Percentiles rank a stretch among this genome's conserved stretches.
These are phyloP conservation scores for Nyleta sp. DNA, from an alignment of 2,888 invertebrate species.

Conservation along the genomic window DNA sequence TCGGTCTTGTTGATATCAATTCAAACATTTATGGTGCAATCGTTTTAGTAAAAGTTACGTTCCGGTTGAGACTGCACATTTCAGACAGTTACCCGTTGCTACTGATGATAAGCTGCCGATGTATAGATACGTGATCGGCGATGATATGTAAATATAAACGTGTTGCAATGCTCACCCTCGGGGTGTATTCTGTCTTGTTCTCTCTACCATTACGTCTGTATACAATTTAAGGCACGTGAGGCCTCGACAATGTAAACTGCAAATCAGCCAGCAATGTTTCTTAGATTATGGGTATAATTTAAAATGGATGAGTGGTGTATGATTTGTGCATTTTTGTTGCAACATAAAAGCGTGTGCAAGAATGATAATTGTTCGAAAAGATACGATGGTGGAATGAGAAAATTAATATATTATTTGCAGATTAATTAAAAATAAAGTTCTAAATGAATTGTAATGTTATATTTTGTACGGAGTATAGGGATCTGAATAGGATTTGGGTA, in stretches of 20 bases:
- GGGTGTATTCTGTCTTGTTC: constrained; percentile 4
- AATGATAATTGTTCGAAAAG: too few species aligned
- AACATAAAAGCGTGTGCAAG: too few species aligned
- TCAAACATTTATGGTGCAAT: too few species aligned
- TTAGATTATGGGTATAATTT: not conserved
- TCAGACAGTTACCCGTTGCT: not conserved
- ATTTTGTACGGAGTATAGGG: too few species aligned
- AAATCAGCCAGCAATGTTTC: constrained; percentile 4
- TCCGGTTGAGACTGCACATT: not conserved
- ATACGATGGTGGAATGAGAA: too few species aligned
- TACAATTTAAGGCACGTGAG: not conserved
- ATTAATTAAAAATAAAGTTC: too few species aligned
- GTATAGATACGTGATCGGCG: constrained; percentile 1
- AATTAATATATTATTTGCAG: too few species aligned
- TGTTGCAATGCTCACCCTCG: constrained; percentile 5
- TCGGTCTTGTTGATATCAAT: too few species aligned
- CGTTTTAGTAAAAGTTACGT: not conserved
- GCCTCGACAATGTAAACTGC: not conserved
- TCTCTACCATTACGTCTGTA: not conserved
- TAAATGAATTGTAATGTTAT: too few species aligned
- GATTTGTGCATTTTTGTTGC: too few species aligned
- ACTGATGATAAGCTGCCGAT: constrained; percentile 1
- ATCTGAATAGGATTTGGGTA: too few species aligned
- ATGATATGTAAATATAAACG: constrained; percentile 29
- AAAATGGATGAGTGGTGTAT: not conserved